Base-by-base conservation (phyloP, 1,140 invertebrate genomes). In the Pseudomyrmex sp. region DNA sequence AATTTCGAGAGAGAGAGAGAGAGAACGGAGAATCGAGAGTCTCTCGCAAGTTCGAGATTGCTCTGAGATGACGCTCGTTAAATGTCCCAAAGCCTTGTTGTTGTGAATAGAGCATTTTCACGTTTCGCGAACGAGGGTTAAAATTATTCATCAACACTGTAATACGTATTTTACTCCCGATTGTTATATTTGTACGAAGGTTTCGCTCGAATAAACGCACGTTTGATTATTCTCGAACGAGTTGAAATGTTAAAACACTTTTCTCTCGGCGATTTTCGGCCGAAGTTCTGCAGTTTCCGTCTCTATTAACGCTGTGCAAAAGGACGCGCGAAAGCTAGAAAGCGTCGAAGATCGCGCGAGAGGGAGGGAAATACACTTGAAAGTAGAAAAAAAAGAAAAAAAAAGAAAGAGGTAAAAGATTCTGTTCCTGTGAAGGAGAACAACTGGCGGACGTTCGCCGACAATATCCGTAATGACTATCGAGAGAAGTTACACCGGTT, bases 381-480 rank as follows among this genome's bases (percentile, higher is more conserved):
- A n/a, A 44, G 26, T 4, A 26, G 2, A 46, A 58, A 46, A n/a
- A 48, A 18, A 50, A n/a, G 23, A 46, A 35, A 44, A 46, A 58
- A 35, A 35, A 35, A 35, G 35, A 35, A 35, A 35, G 35, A 35
- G 35, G 35, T 35, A 7, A 26, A 10, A 58, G 62, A 52, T 52
- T 13, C 13, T 7, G 61, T 12, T 58, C 48, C 58, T 5, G 23
- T 18, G 9, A 13, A 50, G 12, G 18, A 8, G 26, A 4, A 61
- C 8, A 8, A 58, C 8, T 70, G 26, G 44, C 10, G 20, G 12
- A 9, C 15, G 54, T 59, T 80, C n/a, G 15, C 23, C 52, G 66
- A 61, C 44, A 12, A 79, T 79, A 79, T 70, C 18, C 65, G 65
- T 48, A 58, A 79, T 70, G 52, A 79, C 26, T 23, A 50, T 70